Conservation (phyloP, 1,140 invertebrate genomes). For the Drosophila ercepeae region DNA sequence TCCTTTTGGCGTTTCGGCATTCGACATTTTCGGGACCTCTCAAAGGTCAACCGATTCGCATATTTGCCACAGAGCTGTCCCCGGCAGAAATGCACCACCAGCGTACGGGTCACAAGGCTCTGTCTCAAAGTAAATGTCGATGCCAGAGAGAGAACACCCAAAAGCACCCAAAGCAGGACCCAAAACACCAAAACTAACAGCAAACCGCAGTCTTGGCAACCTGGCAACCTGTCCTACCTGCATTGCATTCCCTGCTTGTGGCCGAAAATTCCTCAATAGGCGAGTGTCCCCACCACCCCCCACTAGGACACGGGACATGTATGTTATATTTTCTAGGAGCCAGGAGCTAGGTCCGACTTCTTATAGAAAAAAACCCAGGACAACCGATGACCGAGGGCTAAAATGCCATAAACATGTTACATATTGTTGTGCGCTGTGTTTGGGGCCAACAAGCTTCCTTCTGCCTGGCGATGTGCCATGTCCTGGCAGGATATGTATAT, state of each 20-base stretch:
- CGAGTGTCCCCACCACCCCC: too few species aligned
- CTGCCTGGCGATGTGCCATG: background rate
- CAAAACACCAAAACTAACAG: slow-evolving; percentile 15
- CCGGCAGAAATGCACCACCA: slow-evolving; percentile 28
- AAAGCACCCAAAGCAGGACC: too few species aligned
- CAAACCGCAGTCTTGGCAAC: slow-evolving; percentile 2
- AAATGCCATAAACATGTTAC: slow-evolving; percentile 44
- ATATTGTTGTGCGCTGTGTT: slow-evolving; percentile 25
- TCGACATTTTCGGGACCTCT: too few species aligned
- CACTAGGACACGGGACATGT: too few species aligned
- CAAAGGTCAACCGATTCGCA: slow-evolving; percentile 28
- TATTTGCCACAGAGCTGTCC: slow-evolving; percentile 30
- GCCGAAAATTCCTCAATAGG: slow-evolving; percentile 28
- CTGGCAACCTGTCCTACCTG: background rate
- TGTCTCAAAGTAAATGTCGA: slow-evolving; percentile 23
- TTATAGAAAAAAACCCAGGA: background rate
- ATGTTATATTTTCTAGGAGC: background rate
- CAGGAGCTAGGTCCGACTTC: too few species aligned
- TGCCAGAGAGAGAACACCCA: too few species aligned
- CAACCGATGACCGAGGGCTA: slow-evolving; percentile 5
- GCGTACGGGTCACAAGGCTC: background rate
- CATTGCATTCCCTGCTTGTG: slow-evolving; percentile 3
- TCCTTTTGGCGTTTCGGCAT: background rate
- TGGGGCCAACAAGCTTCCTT: background rate
- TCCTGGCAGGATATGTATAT: background rate